Conservation (phyloP, 2,888 invertebrate species). For the Drosophila cracens region DNA sequence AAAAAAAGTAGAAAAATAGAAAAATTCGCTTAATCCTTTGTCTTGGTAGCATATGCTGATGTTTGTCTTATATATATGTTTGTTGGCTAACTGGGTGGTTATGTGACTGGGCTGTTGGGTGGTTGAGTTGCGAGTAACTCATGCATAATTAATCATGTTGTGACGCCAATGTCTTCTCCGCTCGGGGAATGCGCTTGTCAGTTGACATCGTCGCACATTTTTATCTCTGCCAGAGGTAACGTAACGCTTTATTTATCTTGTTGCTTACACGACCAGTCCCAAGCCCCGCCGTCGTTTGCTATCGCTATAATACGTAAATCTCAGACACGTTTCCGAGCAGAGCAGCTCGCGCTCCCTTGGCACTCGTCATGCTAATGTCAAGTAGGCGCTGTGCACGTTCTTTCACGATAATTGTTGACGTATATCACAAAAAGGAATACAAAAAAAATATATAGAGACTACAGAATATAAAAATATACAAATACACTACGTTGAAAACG, state of each 20-base stretch:
- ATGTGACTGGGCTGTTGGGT: background rate
- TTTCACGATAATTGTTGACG: slow-evolving; percentile 70
- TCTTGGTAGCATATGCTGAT: slow-evolving; percentile 46
- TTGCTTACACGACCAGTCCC: slow-evolving; percentile 37
- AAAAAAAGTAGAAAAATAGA: background rate
- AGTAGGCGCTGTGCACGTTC: slow-evolving; percentile 54
- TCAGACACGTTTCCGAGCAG: slow-evolving; percentile 21
- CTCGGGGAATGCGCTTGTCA: slow-evolving; percentile 56
- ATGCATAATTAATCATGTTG: slow-evolving; percentile 76
- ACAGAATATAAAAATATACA: slow-evolving; percentile 21
- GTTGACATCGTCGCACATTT: slow-evolving; percentile 67
- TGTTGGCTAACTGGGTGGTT: slow-evolving; percentile 7
- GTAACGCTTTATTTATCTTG: slow-evolving; percentile 70
- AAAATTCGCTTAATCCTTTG: slow-evolving; percentile 31
- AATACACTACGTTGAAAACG: slow-evolving; percentile 2
- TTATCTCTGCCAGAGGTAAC: slow-evolving; percentile 62
- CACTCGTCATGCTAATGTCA: slow-evolving; percentile 37
- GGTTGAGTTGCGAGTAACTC: slow-evolving; percentile 24
- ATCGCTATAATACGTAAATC: slow-evolving; percentile 50
- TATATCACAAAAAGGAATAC: slow-evolving; percentile 60
- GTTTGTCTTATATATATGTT: slow-evolving; percentile 49
- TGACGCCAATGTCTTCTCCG: slow-evolving; percentile 46
- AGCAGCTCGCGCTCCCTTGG: background rate
- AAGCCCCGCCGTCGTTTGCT: slow-evolving; percentile 19
- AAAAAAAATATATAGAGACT: slow-evolving; percentile 1